Percentiles rank a stretch among this genome's conserved stretches.
Evolutionary conservation across 2,888 invertebrate species (phyloP).

Genomic region (Drosophila meridionalis): DNA sequence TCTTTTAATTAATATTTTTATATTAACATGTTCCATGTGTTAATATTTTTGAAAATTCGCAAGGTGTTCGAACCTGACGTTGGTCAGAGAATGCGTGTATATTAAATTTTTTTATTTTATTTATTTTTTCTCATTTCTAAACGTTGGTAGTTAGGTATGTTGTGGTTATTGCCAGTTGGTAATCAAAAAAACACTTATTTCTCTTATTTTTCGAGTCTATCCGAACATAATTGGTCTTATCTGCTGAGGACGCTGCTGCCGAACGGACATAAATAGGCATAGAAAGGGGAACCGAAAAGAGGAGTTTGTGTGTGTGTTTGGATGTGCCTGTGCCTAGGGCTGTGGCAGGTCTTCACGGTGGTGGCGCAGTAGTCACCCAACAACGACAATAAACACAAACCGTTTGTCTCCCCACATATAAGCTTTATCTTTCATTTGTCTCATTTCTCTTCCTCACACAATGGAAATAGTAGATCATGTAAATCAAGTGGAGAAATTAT

Average conservation of each 20-base stretch:
- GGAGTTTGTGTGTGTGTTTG: constrained; percentile 7
- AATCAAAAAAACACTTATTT: constrained; percentile 33
- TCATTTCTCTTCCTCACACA: background rate
- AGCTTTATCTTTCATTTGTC: constrained; percentile 24
- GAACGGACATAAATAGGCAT: background rate
- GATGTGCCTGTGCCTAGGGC: constrained; percentile 8
- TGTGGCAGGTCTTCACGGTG: constrained; percentile 35
- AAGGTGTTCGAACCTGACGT: background rate
- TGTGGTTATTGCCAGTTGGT: constrained; percentile 21
- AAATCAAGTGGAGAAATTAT: background rate
- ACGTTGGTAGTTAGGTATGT: background rate
- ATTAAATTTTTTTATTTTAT: constrained; percentile 6
- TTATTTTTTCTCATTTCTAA: background rate
- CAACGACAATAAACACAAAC: constrained; percentile 52
- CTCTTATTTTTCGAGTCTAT: constrained; percentile 49
- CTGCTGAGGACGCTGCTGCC: constrained; percentile 32
- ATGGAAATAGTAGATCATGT: constrained; percentile 2
- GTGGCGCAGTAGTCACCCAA: constrained; percentile 25
- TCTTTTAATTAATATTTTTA: too few relatives aligned
- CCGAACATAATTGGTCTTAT: constrained; percentile 62
- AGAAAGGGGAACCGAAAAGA: background rate
- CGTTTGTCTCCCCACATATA: constrained; percentile 44
- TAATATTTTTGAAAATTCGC: too few relatives aligned
- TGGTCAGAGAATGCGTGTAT: background rate
- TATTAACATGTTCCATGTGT: too few relatives aligned